Evolutionary conservation across 53 echinoderm and acorn worm species (phyloP).

Genomic region (Apostichopus leukothele): DNA sequence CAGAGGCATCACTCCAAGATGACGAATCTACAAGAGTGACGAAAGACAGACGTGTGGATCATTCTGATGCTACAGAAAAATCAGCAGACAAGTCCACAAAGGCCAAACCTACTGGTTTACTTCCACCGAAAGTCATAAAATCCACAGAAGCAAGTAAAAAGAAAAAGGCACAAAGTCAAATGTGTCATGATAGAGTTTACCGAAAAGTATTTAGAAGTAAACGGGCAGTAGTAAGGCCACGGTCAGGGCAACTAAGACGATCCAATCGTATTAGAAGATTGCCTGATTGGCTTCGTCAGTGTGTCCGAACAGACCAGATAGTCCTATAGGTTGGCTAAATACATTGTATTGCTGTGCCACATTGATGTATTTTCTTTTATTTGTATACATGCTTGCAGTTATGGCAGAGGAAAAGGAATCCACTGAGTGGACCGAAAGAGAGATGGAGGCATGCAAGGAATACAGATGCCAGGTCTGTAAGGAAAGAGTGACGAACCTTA

Average conservation of each 20-base stretch:
- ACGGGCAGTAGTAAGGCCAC: too few species aligned
- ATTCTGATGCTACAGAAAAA: too few species aligned
- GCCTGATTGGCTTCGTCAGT: background rate
- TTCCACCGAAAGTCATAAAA: too few species aligned
- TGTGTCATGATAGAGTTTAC: too few species aligned
- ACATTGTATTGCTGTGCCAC: background rate
- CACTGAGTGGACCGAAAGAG: background rate
- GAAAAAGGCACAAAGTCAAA: background rate
- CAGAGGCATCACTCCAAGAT: background rate
- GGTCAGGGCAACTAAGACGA: too few species aligned
- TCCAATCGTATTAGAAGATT: background rate
- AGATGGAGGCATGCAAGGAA: background rate
- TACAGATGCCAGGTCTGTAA: slow-evolving; percentile 13
- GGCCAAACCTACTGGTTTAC: too few species aligned
- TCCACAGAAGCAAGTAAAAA: background rate
- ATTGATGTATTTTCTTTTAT: background rate
- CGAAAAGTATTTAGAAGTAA: too few species aligned
- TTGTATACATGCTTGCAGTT: background rate
- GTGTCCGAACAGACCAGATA: background rate
- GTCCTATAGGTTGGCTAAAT: background rate
- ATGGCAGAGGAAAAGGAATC: background rate
- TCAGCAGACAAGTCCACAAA: too few species aligned
- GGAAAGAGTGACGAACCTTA: background rate
- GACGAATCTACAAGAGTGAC: background rate
- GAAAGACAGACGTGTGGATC: too few species aligned